Percentiles rank a stretch among this genome's conserved stretches.
Evolutionary conservation across 2,888 invertebrate genomes (phyloP).

Genomic region (Tetrapedia diversipes): DNA sequence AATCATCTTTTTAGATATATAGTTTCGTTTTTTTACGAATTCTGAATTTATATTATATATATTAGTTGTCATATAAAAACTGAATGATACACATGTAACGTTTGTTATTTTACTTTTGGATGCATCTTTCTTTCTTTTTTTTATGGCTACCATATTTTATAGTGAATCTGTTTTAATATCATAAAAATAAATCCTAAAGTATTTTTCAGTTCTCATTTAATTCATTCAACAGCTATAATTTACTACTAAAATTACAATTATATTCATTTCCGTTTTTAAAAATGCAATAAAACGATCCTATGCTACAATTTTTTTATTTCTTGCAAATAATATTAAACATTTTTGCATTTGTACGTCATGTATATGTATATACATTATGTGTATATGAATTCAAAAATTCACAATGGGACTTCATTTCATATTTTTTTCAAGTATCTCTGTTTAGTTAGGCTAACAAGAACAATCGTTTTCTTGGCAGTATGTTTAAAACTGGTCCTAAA

Average conservation of each 20-base stretch:
- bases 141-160: neutral
- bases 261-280: conserved; percentile 14
- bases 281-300: conserved; percentile 32
- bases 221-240: conserved; percentile 8
- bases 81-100: conserved; percentile 10
- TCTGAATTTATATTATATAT: conserved; percentile 48
- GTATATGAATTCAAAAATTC: conserved; percentile 23
- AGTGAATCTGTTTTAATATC: neutral
- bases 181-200: conserved; percentile 3
- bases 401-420: conserved; percentile 16
- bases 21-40: conserved; percentile 19
- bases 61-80: conserved; percentile 22
- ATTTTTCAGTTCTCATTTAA: neutral
- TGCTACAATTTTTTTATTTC: neutral
- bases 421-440: conserved; percentile 9
- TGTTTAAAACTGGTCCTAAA: conserved; percentile 23
- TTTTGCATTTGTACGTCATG: conserved; percentile 10
- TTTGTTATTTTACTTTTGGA: conserved; percentile 4
- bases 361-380: conserved; percentile 7
- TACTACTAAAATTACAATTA: conserved; percentile 3
- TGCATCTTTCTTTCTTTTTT: conserved; percentile 7
- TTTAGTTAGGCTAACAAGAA: conserved; percentile 30
- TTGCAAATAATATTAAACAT: conserved; percentile 12
- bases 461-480: conserved; percentile 16
- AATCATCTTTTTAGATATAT: conserved; percentile 69